Evolutionary conservation across 2,113 vertebrate genomes (phyloP).

Genomic region (Vimba vimba): DNA sequence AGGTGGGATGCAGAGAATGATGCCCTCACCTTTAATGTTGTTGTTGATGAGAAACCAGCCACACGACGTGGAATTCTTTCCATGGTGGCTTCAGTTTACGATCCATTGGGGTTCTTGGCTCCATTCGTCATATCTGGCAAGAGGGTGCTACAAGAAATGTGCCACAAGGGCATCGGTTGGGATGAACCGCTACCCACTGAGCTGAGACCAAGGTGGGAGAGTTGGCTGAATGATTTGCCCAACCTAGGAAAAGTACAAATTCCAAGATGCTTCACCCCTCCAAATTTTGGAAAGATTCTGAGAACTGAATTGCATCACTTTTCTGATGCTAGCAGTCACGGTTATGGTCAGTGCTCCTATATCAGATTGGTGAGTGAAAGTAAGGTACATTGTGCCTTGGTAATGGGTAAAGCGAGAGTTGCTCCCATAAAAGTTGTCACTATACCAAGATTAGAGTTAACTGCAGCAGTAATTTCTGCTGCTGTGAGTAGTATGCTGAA

Average conservation of each 20-base stretch:
- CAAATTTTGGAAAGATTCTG: neutral
- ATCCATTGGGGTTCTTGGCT: constrained; percentile 40
- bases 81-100: constrained; percentile 37
- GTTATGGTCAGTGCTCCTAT: constrained; percentile 31
- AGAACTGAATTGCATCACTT: constrained; percentile 38
- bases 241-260: constrained; percentile 20
- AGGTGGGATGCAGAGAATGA: no score
- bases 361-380: constrained; percentile 22
- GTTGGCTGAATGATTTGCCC: constrained; percentile 21
- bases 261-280: constrained; percentile 13
- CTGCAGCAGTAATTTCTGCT: neutral
- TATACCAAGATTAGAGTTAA: constrained; percentile 16
- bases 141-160: neutral
- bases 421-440: constrained; percentile 20
- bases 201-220: constrained; percentile 1
- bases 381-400: constrained; percentile 3
- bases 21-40: no score
- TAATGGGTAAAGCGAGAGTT: constrained; percentile 34
- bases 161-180: neutral
- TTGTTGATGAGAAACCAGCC: constrained; percentile 23
- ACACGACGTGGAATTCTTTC: constrained; percentile 47
- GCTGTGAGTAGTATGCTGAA: constrained; percentile 5
- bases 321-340: constrained; percentile 32
- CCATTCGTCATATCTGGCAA: neutral
- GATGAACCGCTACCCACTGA: constrained; percentile 16